phyloP scores from a whole-genome alignment of 1,140 invertebrate genomes.

The Vollenhovia emeryi region DNA sequence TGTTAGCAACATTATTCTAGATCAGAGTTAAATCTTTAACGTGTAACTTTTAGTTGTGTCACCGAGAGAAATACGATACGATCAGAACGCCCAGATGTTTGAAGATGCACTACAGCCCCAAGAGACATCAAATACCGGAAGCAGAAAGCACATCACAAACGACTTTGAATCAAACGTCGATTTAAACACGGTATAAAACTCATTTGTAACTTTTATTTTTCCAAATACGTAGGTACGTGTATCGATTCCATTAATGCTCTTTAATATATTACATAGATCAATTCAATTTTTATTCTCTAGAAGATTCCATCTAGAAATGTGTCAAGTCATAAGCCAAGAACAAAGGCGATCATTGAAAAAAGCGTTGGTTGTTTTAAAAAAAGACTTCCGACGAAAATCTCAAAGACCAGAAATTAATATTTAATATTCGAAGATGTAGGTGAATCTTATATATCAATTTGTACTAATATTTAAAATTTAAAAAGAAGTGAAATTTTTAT shows the following conservation, averaged over 20 bases:
- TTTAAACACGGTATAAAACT: conserved; percentile 36
- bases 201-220: background rate
- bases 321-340: background rate
- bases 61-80: background rate
- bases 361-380: background rate
- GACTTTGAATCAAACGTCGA: conserved; percentile 58
- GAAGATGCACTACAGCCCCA: background rate
- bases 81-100: background rate
- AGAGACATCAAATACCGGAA: conserved; percentile 27
- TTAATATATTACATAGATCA: too few relatives aligned
- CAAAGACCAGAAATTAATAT: background rate
- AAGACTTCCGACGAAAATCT: background rate
- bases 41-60: conserved; percentile 14
- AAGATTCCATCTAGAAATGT: background rate
- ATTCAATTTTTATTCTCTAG: conserved; percentile 26
- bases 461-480: background rate
- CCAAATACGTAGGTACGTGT: background rate
- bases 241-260: background rate
- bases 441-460: background rate
- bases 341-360: conserved; percentile 14
- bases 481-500: background rate
- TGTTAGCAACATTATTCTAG: background rate
- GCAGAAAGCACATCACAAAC: background rate
- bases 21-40: background rate
- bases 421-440: background rate